phyloP scores from a whole-genome alignment of 2,797 vertebrate genomes.

The Cuniculus paca region DNA sequence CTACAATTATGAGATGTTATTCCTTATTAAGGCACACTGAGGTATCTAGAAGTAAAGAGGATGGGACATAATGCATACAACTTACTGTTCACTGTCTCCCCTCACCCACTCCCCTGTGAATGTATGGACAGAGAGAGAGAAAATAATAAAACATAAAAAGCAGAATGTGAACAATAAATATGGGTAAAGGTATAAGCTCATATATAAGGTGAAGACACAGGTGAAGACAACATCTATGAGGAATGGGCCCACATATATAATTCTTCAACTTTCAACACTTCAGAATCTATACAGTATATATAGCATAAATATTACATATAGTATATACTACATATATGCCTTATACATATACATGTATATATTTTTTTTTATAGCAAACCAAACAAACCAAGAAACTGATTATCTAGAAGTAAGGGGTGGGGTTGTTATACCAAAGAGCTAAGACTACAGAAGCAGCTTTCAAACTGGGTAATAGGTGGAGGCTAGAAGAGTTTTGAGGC shows the following conservation, averaged over 20 bases:
- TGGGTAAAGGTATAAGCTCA: not conserved
- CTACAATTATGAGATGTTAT: not conserved
- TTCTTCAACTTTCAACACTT: not conserved
- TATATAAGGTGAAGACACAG: not conserved
- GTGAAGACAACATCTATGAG: not conserved
- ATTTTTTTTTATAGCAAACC: not conserved
- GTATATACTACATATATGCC: no score
- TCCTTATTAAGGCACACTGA: not conserved
- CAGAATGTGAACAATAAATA: not conserved
- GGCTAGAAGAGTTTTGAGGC: not conserved
- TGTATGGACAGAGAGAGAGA: not conserved
- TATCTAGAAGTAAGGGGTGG: not conserved
- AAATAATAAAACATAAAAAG: conserved; percentile 24
- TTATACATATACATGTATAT: not conserved
- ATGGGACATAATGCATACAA: not conserved
- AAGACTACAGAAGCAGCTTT: not conserved
- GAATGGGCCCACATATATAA: not conserved
- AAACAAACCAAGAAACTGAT: not conserved
- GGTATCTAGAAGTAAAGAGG: not conserved
- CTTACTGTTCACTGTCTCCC: not conserved
- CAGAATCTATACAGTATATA: not conserved
- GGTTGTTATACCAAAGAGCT: not conserved
- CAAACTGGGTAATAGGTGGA: not conserved
- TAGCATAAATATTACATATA: no score
- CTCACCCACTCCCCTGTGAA: not conserved